Conservation (phyloP, 1,140 invertebrate species). For the Drosophila navojoa region DNA sequence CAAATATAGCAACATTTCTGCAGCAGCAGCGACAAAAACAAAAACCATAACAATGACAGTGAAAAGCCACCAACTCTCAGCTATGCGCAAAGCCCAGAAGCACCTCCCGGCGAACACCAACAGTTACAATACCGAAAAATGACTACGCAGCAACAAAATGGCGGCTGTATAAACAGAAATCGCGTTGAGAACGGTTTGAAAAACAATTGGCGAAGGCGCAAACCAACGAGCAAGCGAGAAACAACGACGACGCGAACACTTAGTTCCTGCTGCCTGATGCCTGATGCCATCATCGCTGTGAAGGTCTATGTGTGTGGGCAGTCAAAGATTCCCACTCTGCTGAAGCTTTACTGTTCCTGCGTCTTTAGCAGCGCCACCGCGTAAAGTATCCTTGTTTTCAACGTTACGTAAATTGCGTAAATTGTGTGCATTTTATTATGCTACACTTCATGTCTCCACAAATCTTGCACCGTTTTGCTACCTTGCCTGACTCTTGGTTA, state of each 20-base stretch:
- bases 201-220: constrained; percentile 23
- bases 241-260: constrained; percentile 10
- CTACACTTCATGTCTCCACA: constrained; percentile 59
- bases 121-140: constrained; percentile 7
- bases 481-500: constrained; percentile 27
- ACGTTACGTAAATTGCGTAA: constrained; percentile 71
- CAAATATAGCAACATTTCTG: constrained; percentile 55
- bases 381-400: constrained; percentile 60
- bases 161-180: constrained; percentile 56
- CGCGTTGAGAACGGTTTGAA: constrained; percentile 62
- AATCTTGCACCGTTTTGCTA: constrained; percentile 23
- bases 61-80: constrained; percentile 51
- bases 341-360: background rate
- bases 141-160: constrained; percentile 48
- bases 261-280: too few relatives aligned
- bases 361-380: background rate
- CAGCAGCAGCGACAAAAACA: background rate
- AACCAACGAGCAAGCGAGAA: constrained; percentile 23
- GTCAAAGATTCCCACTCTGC: background rate
- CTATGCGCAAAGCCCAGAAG: constrained; percentile 1
- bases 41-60: constrained; percentile 49
- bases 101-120: constrained; percentile 30
- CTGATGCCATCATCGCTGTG: too few relatives aligned
- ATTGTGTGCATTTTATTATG: constrained; percentile 71
- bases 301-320: too few relatives aligned